A percentile compares a stretch with the other conserved stretches of the same genome.
These are phyloP conservation scores for Anorthoa munda DNA, from an alignment of 2,888 invertebrate species.

Conservation along the genomic window DNA sequence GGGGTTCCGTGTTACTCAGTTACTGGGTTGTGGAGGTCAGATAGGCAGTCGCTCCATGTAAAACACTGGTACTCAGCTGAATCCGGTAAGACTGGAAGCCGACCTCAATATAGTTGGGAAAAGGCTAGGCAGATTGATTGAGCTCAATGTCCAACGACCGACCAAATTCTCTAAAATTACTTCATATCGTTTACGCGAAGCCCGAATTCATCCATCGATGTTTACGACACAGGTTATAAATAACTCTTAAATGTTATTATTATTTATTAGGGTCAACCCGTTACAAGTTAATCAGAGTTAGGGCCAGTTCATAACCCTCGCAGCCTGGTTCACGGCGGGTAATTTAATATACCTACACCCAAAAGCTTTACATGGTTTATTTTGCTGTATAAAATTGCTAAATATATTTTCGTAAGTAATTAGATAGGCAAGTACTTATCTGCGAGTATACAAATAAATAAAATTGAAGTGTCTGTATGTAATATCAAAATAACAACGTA, in stretches of 20 bases:
- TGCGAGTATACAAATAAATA: too few species aligned
- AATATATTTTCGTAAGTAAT: neutral
- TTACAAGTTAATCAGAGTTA: constrained; percentile 54
- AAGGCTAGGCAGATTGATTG: too few species aligned
- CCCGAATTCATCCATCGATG: neutral
- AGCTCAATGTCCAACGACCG: neutral
- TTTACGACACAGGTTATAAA: constrained; percentile 40
- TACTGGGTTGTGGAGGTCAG: too few species aligned
- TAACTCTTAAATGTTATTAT: constrained; percentile 39
- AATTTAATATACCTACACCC: constrained; percentile 41
- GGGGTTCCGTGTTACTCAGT: too few species aligned
- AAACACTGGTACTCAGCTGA: too few species aligned
- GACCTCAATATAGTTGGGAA: too few species aligned
- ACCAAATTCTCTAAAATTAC: constrained; percentile 12
- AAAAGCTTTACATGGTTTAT: constrained; percentile 13
- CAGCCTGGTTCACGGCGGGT: constrained; percentile 1
- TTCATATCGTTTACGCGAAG: constrained; percentile 8
- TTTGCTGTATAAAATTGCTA: neutral
- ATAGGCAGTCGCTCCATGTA: too few species aligned
- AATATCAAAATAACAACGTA: too few species aligned
- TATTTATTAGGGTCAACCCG: constrained; percentile 54
- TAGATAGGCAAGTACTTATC: neutral
- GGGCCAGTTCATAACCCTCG: constrained; percentile 26
- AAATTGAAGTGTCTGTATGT: too few species aligned
- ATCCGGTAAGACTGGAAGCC: too few species aligned